A percentile compares a stretch with the other conserved stretches of the same genome.
Evolutionary conservation across 2,888 invertebrate species (phyloP).

Genomic region (Sinotaia quadrata): DNA sequence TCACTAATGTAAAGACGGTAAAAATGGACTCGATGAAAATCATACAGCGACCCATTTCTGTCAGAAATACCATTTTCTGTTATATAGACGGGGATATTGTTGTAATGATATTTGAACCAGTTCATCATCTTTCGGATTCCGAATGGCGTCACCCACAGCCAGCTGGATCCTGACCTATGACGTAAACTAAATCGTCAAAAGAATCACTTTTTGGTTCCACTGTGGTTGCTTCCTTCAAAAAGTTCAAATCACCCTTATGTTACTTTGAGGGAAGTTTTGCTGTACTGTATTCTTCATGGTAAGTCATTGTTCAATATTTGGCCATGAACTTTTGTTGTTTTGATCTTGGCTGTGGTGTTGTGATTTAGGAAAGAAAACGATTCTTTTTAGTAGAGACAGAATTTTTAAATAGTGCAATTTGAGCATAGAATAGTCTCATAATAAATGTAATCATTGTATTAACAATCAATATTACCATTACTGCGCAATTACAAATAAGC

Average conservation of each 20-base stretch:
- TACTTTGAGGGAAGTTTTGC: not conserved
- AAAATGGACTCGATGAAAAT: conserved; percentile 59
- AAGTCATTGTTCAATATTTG: not conserved
- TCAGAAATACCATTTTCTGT: conserved; percentile 69
- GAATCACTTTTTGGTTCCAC: too few species aligned
- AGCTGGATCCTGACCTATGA: conserved; percentile 53
- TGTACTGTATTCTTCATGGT: not conserved
- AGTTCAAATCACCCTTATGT: not conserved
- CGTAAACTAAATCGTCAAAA: too few species aligned
- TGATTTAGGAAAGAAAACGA: too few species aligned
- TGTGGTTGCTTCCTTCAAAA: too few species aligned
- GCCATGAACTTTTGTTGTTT: too few species aligned
- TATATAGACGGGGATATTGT: conserved; percentile 56
- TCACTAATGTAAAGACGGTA: conserved; percentile 64
- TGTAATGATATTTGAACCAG: conserved; percentile 59
- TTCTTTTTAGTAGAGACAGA: too few species aligned
- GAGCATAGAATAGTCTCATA: too few species aligned
- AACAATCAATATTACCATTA: too few species aligned
- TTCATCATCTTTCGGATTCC: conserved; percentile 61
- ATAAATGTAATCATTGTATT: too few species aligned
- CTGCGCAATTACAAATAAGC: too few species aligned
- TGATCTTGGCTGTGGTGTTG: too few species aligned
- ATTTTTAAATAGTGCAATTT: too few species aligned
- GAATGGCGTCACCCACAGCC: conserved; percentile 60
- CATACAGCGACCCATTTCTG: conserved; percentile 55